A percentile compares a stretch with the other conserved stretches of the same genome.
Evolutionary conservation across 1,140 invertebrate species (phyloP).

Genomic region (Dinoponera quadriceps): DNA sequence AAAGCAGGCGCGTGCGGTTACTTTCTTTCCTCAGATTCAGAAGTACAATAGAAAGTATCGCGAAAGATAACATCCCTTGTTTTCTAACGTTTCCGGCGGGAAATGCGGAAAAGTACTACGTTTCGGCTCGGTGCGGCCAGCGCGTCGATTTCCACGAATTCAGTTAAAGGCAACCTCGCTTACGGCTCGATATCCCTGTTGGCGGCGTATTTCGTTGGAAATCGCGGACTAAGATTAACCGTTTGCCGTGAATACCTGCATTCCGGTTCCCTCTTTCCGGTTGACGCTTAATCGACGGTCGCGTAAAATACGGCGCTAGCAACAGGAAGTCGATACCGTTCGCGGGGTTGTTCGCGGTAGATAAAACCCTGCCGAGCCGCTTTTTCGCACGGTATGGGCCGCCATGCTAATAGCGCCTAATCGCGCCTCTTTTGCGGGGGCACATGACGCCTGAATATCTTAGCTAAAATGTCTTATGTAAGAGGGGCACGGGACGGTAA

Average conservation of each 20-base stretch:
- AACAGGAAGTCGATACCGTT: not conserved
- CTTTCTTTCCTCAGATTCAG: conserved; percentile 4
- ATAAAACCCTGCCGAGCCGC: not conserved
- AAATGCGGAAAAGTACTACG: not conserved
- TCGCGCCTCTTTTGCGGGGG: conserved; percentile 51
- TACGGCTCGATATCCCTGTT: conserved; percentile 43
- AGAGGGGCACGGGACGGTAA: conserved; percentile 78
- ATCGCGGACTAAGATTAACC: conserved; percentile 43
- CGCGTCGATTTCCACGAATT: conserved; percentile 32
- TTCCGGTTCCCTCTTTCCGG: conserved; percentile 3
- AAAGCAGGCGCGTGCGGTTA: not conserved
- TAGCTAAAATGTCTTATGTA: conserved; percentile 82
- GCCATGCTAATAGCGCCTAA: conserved; percentile 59
- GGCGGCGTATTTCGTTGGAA: not conserved
- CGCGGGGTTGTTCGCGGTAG: not conserved
- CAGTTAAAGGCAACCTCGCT: conserved; percentile 17
- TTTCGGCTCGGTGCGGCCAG: not conserved
- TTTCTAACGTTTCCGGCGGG: not conserved
- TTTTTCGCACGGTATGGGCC: not conserved
- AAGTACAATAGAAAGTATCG: not conserved
- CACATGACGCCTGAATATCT: conserved; percentile 79
- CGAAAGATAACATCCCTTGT: not conserved
- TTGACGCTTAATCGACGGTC: conserved; percentile 33
- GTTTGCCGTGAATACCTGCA: conserved; percentile 3
- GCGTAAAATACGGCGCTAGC: conserved; percentile 9